Base-by-base conservation (phyloP, 2,797 vertebrate genomes). In the Amblyopsis hoosieri region DNA sequence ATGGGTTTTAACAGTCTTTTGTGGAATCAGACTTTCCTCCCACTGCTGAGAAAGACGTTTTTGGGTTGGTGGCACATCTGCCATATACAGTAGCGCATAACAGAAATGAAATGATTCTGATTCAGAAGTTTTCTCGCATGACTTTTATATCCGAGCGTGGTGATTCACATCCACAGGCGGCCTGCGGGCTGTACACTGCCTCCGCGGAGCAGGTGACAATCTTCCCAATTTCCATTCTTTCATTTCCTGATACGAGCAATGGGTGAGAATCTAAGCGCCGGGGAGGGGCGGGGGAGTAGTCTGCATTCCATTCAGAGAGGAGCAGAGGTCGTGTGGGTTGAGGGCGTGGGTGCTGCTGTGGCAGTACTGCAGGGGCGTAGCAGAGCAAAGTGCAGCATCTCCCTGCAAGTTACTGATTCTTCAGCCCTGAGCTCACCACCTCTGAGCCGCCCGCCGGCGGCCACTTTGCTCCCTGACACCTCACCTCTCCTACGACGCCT, bases 341-440 rank as follows among this genome's bases (percentile, higher is more conserved):
- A 47, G 29, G 29, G 29, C 10, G 48, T 58, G 81, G 78, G 81
- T 69, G 83, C 82, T 76, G 76, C 59, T 23, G 78, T 72, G 75
- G 81, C 56, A 67, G 81, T 52, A 66, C 76, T 83, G 87, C 84
- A 90, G 87, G 86, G 90, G 86, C 66, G 89, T 83, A 76, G 76
- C 75, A 77, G 81, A 64, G 78, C 80, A 85, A 85, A 89, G 87
- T 89, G 83, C 85, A 88, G 75, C 86, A 81, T 81, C 74, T 52
- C 60, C 49, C 15, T 81, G 89, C 81, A 82, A 87, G 73, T 86
- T 87, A 82, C 84, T 87, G 87, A 92, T 93, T 91, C 91, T 86
- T 85, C 76, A 83, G 86, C 85, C 86, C 85, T 89, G 82, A 92
- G 90, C 91, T 92, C 90, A 91, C 88, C 89, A 87, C 85, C 87